A percentile compares a stretch with the other conserved stretches of the same genome.
phyloP scores from a whole-genome alignment of 2,113 vertebrate genomes.

The Alectura lathami region DNA sequence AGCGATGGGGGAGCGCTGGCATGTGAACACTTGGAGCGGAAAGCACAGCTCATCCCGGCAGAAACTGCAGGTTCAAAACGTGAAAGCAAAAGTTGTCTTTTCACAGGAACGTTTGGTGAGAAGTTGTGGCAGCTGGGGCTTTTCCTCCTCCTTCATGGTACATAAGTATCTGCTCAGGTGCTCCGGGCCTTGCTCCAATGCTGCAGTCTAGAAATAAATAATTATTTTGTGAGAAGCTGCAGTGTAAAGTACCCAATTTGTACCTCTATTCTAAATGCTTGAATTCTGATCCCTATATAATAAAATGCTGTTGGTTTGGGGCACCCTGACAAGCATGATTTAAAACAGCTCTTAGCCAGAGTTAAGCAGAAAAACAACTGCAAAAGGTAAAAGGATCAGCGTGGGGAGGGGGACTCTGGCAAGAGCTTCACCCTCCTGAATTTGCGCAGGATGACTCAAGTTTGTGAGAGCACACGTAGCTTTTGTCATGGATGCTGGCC shows the following conservation, averaged over 20 bases:
- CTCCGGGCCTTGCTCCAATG: neutral
- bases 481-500: neutral
- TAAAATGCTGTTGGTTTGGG: neutral
- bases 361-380: neutral
- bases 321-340: neutral
- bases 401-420: fast-evolving
- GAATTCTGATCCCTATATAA: neutral
- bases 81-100: neutral
- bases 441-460: neutral
- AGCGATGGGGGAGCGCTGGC: neutral
- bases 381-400: neutral
- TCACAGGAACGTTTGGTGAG: neutral
- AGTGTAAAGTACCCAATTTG: neutral
- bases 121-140: neutral
- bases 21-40: neutral
- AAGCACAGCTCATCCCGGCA: neutral
- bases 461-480: neutral
- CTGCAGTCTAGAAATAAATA: neutral
- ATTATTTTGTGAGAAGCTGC: neutral
- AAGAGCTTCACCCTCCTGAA: neutral
- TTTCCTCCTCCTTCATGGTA: neutral
- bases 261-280: neutral
- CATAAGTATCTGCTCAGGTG: neutral
- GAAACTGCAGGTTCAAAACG: fast-evolving
- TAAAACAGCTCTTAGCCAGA: neutral